These are phyloP conservation scores for Microhierax caerulescens DNA, from an alignment of 2,797 vertebrate species.

Conservation along the genomic window DNA sequence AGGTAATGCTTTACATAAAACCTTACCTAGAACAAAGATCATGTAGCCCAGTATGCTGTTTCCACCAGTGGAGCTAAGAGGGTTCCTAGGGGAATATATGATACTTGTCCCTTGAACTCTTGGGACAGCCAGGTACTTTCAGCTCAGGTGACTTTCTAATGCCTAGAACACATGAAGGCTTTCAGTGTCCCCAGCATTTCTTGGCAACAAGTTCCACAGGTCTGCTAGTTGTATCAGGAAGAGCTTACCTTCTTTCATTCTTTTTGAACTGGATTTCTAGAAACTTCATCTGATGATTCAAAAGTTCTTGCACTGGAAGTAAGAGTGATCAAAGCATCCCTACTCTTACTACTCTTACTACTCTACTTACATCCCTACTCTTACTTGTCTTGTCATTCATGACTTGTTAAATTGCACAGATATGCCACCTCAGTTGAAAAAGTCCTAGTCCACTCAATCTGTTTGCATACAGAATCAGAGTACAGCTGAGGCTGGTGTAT, in stretches of 20 bases:
- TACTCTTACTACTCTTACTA: neutral
- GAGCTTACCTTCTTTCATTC: neutral
- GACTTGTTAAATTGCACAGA: neutral
- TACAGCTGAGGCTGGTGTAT: neutral
- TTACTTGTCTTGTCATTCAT: neutral
- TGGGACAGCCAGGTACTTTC: neutral
- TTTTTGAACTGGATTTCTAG: neutral
- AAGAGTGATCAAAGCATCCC: neutral
- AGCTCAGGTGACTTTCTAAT: neutral
- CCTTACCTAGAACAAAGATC: neutral
- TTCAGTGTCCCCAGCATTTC: neutral
- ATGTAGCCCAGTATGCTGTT: neutral
- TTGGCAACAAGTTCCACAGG: neutral
- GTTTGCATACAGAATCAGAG: neutral
- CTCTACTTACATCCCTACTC: neutral
- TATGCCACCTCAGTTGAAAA: neutral
- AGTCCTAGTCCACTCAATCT: neutral
- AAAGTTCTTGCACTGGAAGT: neutral
- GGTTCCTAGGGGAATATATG: neutral
- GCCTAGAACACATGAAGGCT: neutral
- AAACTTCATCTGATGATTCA: neutral
- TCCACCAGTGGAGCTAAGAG: neutral
- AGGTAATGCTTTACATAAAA: neutral
- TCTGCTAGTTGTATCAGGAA: neutral
- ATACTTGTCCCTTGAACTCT: neutral